phyloP scores from a whole-genome alignment of 2,888 invertebrate species.

The Cheilosia soror region DNA sequence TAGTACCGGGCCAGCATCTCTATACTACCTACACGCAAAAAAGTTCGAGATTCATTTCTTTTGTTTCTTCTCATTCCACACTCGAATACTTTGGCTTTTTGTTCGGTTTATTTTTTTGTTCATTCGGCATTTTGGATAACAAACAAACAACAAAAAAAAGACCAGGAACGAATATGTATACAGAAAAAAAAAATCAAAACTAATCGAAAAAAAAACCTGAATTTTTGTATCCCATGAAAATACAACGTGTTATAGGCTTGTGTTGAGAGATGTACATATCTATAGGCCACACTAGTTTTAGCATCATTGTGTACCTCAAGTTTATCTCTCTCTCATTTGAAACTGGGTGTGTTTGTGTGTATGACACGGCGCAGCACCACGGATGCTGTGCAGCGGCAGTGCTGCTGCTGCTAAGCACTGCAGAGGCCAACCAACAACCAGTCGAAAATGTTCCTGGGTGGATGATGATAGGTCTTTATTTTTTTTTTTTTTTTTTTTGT shows the following conservation, averaged over 20 bases:
- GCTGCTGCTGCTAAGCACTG: background rate
- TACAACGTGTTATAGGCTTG: slow-evolving; percentile 26
- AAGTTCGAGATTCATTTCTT: slow-evolving; percentile 26
- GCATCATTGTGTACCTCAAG: slow-evolving; percentile 53
- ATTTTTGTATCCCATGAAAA: slow-evolving; percentile 41
- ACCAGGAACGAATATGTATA: background rate
- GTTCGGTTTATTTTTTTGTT: slow-evolving; percentile 10
- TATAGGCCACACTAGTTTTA: slow-evolving; percentile 34
- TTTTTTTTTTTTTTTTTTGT: slow-evolving; percentile 6
- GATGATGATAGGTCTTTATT: slow-evolving; percentile 18
- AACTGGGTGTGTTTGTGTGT: slow-evolving; percentile 51
- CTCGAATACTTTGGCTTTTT: slow-evolving; percentile 17
- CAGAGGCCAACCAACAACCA: background rate
- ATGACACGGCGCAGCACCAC: background rate
- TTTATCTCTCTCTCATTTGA: slow-evolving; percentile 22
- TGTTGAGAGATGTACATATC: slow-evolving; percentile 27
- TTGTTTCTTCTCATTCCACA: slow-evolving; percentile 33
- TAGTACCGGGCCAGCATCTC: background rate
- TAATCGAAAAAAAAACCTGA: slow-evolving; percentile 57
- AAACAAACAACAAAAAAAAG: slow-evolving; percentile 11
- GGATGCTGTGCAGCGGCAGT: background rate
- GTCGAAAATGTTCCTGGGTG: slow-evolving; percentile 32
- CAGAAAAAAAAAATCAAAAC: slow-evolving; percentile 32
- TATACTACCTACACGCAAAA: slow-evolving; percentile 36
- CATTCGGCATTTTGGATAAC: slow-evolving; percentile 25